phyloP scores from a whole-genome alignment of 2,888 invertebrate species.

The Ditula angustiorana region DNA sequence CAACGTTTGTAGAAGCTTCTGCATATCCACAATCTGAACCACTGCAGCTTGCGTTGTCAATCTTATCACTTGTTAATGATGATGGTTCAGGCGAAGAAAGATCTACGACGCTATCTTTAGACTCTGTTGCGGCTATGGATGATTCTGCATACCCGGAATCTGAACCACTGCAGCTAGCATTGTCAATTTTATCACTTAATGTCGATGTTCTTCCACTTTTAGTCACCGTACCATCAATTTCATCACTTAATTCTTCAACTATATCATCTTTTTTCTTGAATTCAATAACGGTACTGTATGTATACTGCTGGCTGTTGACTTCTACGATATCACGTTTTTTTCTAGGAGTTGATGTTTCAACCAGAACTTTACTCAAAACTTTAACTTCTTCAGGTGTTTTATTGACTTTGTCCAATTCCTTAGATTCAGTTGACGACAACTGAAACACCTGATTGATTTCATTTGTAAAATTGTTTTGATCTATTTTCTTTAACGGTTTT shows the following conservation, averaged over 20 bases:
- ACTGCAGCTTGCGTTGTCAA: conserved; percentile 59
- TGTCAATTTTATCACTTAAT: conserved; percentile 54
- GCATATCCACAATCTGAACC: conserved; percentile 68
- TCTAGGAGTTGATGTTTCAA: conserved; percentile 61
- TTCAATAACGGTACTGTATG: conserved; percentile 36
- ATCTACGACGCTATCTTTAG: conserved; percentile 50
- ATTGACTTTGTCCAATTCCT: conserved; percentile 30
- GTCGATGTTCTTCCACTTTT: conserved; percentile 32
- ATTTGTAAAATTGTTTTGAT: background rate
- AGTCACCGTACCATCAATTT: conserved; percentile 43
- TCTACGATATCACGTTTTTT: conserved; percentile 35
- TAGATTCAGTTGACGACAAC: background rate
- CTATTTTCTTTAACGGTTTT: background rate
- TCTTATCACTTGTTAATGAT: conserved; percentile 48
- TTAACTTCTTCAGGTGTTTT: conserved; percentile 38
- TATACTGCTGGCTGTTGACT: conserved; percentile 17
- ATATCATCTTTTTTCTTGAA: conserved; percentile 44
- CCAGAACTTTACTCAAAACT: conserved; percentile 55
- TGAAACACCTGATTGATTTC: background rate
- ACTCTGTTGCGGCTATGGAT: conserved; percentile 53
- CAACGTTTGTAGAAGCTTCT: conserved; percentile 56
- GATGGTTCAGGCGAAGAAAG: conserved; percentile 34
- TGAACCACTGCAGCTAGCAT: conserved; percentile 61
- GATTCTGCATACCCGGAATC: conserved; percentile 70
- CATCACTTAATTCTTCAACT: conserved; percentile 50